phyloP scores from a whole-genome alignment of 2,888 invertebrate species.

The Heliconius sara region DNA sequence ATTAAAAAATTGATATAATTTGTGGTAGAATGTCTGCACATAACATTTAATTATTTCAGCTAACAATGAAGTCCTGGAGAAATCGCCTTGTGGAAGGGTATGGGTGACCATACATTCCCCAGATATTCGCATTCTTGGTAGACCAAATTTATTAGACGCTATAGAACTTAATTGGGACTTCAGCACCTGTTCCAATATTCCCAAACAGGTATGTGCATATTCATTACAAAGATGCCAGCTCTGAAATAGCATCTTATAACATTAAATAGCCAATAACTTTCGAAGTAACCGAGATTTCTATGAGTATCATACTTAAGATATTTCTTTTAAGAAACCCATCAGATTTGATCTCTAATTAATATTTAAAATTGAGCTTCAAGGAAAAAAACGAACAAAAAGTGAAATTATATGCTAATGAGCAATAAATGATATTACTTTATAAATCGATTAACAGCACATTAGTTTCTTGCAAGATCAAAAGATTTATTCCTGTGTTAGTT shows the following conservation, averaged over 20 bases:
- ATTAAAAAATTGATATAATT: neutral
- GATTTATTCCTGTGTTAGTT: neutral
- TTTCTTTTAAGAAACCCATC: neutral
- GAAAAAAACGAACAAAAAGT: neutral
- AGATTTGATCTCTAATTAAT: neutral
- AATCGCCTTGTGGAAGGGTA: slow-evolving; percentile 74
- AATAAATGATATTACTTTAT: neutral
- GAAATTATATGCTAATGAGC: neutral
- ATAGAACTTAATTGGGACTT: slow-evolving; percentile 81
- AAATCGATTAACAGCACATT: neutral
- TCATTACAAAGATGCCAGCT: neutral
- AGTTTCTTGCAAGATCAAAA: neutral
- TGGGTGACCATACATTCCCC: slow-evolving; percentile 79
- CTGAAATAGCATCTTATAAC: neutral
- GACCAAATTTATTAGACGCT: slow-evolving; percentile 63
- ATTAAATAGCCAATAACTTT: neutral
- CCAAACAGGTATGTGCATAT: slow-evolving; percentile 64
- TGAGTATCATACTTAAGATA: neutral
- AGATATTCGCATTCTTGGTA: slow-evolving; percentile 56
- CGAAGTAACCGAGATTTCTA: neutral
- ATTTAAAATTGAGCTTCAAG: neutral
- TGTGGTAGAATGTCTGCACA: neutral
- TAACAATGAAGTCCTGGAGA: slow-evolving; percentile 65
- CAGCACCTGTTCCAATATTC: slow-evolving; percentile 65
- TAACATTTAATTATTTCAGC: slow-evolving; percentile 47